These are phyloP conservation scores for Mylabris sibirica DNA, from an alignment of 2,888 invertebrate genomes.

Conservation along the genomic window DNA sequence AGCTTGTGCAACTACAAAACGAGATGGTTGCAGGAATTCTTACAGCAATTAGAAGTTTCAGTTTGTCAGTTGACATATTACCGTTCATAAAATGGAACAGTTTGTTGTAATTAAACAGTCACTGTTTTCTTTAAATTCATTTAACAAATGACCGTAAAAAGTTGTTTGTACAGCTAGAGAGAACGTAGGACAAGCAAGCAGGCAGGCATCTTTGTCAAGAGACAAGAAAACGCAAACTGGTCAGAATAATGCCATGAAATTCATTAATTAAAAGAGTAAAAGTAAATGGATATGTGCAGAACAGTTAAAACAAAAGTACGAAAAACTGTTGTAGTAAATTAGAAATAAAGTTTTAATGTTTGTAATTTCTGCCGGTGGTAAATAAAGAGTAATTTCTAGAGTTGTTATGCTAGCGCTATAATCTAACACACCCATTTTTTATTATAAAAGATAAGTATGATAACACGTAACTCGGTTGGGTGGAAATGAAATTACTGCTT, in stretches of 20 bases:
- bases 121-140: constrained; percentile 42
- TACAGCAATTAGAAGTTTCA: constrained; percentile 28
- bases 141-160: constrained; percentile 44
- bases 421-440: constrained; percentile 8
- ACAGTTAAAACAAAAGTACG: constrained; percentile 44
- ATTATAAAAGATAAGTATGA: constrained; percentile 6
- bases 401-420: background rate
- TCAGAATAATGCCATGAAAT: constrained; percentile 50
- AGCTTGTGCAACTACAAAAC: background rate
- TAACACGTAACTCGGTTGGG: background rate
- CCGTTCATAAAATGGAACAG: constrained; percentile 35
- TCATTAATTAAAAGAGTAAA: constrained; percentile 48
- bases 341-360: constrained; percentile 54
- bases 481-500: background rate
- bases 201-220: constrained; percentile 45
- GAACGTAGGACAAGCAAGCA: constrained; percentile 35
- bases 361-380: constrained; percentile 46
- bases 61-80: constrained; percentile 26
- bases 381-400: constrained; percentile 50
- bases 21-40: constrained; percentile 10
- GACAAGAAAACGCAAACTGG: constrained; percentile 43
- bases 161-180: constrained; percentile 24
- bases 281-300: constrained; percentile 45
- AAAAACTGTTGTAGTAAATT: constrained; percentile 52
- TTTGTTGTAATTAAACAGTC: constrained; percentile 43